phyloP scores from a whole-genome alignment of 35 echinoderm and acorn worm species.

The Apostichopus japonicus region DNA sequence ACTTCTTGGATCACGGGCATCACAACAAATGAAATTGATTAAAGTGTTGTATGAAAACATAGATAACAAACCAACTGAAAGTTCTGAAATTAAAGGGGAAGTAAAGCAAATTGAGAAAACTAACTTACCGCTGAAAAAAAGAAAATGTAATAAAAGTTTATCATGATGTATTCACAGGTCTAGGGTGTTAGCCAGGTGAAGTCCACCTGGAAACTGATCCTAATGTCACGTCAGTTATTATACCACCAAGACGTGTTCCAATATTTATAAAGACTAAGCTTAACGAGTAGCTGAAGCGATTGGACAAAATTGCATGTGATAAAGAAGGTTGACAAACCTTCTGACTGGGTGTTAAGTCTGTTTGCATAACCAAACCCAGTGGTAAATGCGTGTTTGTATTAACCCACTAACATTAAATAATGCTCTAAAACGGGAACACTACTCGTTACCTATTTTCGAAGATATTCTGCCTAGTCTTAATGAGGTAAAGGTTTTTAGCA shows the following conservation, averaged over 20 bases:
- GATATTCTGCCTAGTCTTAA: conserved; percentile 23
- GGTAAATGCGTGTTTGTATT: conserved; percentile 20
- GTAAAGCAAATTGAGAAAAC: too few relatives aligned
- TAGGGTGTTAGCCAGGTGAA: conserved; percentile 57
- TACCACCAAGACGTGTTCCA: conserved; percentile 59
- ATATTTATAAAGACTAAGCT: too few relatives aligned
- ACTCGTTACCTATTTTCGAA: conserved; percentile 8
- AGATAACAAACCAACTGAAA: too few relatives aligned
- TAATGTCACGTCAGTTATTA: background rate
- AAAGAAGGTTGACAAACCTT: conserved; percentile 41
- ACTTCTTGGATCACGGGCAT: too few relatives aligned
- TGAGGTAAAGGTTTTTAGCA: conserved; percentile 55
- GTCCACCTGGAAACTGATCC: conserved; percentile 18
- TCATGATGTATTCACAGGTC: conserved; percentile 50
- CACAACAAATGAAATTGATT: too few relatives aligned
- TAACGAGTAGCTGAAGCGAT: too few relatives aligned
- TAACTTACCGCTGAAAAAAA: too few relatives aligned
- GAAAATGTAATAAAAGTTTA: too few relatives aligned
- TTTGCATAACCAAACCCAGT: background rate
- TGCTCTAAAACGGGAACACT: background rate
- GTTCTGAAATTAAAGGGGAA: too few relatives aligned
- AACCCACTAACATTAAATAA: conserved; percentile 28
- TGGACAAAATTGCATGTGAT: too few relatives aligned
- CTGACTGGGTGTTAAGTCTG: conserved; percentile 48
- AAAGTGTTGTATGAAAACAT: too few relatives aligned